Evolutionary conservation across 2,797 vertebrate species (phyloP).

Genomic region (Chrosomus eos): DNA sequence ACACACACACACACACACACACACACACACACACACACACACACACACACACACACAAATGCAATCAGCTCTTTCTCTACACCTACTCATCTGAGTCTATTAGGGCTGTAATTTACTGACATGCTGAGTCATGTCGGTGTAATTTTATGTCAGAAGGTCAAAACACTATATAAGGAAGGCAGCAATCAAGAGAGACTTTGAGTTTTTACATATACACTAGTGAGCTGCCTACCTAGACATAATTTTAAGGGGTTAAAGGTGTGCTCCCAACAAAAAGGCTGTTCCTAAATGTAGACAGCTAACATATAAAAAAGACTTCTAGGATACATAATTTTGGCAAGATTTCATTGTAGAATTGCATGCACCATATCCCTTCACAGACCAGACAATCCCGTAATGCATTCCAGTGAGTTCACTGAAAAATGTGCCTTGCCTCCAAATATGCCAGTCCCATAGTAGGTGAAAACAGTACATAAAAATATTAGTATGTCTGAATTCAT

Average conservation of each 20-base stretch:
- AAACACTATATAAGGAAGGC: slow-evolving; percentile 7
- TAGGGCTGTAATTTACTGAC: slow-evolving; percentile 56
- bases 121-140: slow-evolving; percentile 41
- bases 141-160: slow-evolving; percentile 44
- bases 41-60: background rate
- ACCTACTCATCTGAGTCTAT: slow-evolving; percentile 49
- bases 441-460: background rate
- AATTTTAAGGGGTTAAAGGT: background rate
- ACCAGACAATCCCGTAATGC: background rate
- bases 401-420: background rate
- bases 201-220: background rate
- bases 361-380: background rate
- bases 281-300: background rate
- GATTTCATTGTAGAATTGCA: background rate
- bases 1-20: background rate
- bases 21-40: background rate
- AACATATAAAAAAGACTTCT: background rate
- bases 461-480: background rate
- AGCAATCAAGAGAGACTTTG: slow-evolving; percentile 19
- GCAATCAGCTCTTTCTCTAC: background rate
- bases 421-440: background rate
- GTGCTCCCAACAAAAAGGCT: background rate
- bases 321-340: background rate
- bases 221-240: background rate
- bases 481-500: background rate